These are phyloP conservation scores for Amiota minor DNA, from an alignment of 2,888 invertebrate genomes.

Conservation along the genomic window DNA sequence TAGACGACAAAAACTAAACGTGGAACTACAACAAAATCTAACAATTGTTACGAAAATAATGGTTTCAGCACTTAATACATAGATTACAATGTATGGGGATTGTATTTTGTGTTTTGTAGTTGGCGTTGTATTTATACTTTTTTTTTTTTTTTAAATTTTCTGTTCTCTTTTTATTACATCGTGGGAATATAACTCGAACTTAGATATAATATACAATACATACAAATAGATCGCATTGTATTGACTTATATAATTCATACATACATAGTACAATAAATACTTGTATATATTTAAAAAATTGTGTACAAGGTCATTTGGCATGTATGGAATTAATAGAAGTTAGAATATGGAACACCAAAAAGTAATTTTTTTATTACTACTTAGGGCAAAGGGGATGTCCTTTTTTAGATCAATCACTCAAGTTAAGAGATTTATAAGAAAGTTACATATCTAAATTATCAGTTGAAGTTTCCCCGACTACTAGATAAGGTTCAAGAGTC, in stretches of 20 bases:
- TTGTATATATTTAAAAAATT: neutral
- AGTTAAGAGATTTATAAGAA: neutral
- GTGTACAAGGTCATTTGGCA: conserved; percentile 14
- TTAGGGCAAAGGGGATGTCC: neutral
- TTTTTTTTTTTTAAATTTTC: neutral
- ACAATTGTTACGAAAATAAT: conserved; percentile 4
- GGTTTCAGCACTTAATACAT: neutral
- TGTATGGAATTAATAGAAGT: neutral
- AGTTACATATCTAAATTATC: too few relatives aligned
- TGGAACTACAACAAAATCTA: conserved; percentile 13
- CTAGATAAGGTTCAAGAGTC: too few relatives aligned
- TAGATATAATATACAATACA: neutral
- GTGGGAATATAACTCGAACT: conserved; percentile 20
- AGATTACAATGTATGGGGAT: neutral
- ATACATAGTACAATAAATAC: neutral
- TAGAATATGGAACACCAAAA: neutral
- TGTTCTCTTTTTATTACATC: neutral
- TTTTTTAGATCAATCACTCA: neutral
- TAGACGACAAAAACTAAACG: conserved; percentile 32
- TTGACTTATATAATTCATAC: neutral
- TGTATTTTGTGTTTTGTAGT: too few relatives aligned
- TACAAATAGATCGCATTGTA: neutral
- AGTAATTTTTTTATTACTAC: neutral
- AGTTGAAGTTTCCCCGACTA: too few relatives aligned
- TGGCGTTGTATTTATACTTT: neutral